phyloP scores from a whole-genome alignment of 1,140 invertebrate genomes.

The Penaeus chinensis region DNA sequence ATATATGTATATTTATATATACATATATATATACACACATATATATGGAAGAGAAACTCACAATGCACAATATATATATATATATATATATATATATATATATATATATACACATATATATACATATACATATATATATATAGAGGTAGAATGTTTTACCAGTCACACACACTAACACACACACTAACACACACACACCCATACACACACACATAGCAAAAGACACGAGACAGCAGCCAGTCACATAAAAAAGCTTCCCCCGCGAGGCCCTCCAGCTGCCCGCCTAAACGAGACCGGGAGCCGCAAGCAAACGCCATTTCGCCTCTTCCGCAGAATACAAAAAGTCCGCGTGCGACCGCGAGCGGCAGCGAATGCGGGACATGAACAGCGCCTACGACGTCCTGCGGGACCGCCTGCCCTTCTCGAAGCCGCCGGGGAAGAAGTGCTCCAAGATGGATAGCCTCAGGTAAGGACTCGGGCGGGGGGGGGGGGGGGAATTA shows the following conservation, averaged over 20 bases:
- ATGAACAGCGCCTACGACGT: conserved; percentile 89
- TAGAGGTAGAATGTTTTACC: too few relatives aligned
- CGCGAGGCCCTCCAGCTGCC: not conserved
- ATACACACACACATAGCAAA: too few relatives aligned
- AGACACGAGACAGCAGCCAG: too few relatives aligned
- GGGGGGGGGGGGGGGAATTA: not conserved
- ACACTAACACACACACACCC: too few relatives aligned
- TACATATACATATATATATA: too few relatives aligned
- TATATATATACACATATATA: too few relatives aligned
- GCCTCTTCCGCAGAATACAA: conserved; percentile 77
- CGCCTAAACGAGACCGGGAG: not conserved
- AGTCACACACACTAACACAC: too few relatives aligned
- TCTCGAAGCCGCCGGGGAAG: conserved; percentile 85
- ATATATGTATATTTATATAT: too few relatives aligned
- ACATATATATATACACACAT: too few relatives aligned
- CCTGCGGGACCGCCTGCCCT: conserved; percentile 81
- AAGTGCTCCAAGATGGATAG: conserved; percentile 90
- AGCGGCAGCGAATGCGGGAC: conserved; percentile 86
- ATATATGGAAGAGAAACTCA: too few relatives aligned
- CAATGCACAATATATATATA: too few relatives aligned
- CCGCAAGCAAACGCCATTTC: not conserved
- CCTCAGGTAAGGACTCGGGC: conserved; percentile 73
- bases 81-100: too few relatives aligned
- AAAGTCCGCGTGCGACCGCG: conserved; percentile 86
- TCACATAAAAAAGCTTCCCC: not conserved